phyloP scores from a whole-genome alignment of 1,140 invertebrate species.

The Zaprionus gabonicus region DNA sequence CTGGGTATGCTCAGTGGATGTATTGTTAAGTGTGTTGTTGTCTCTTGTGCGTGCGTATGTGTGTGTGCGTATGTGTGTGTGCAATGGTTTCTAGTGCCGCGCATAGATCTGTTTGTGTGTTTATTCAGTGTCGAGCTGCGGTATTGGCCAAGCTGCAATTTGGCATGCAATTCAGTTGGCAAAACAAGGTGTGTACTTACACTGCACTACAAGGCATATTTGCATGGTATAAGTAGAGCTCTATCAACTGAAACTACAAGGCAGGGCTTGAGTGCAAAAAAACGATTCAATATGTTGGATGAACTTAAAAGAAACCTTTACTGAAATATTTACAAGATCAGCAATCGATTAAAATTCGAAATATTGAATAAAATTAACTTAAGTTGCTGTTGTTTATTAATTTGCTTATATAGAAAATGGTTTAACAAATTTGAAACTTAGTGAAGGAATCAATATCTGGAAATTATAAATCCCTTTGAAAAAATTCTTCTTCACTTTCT shows the following conservation, averaged over 20 bases:
- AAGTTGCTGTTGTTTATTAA: too few species aligned
- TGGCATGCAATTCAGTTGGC: constrained; percentile 27
- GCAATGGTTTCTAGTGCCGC: neutral
- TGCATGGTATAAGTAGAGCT: neutral
- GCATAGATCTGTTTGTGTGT: constrained; percentile 35
- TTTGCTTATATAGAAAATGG: too few species aligned
- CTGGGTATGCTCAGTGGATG: neutral
- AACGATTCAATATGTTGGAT: too few species aligned
- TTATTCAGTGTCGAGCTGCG: constrained; percentile 20
- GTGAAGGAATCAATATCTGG: too few species aligned
- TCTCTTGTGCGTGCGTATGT: neutral
- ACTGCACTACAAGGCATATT: constrained; percentile 8
- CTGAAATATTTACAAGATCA: too few species aligned
- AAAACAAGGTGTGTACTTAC: constrained; percentile 7
- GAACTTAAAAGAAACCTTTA: too few species aligned
- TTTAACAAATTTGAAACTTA: too few species aligned
- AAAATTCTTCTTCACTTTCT: neutral
- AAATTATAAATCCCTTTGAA: too few species aligned
- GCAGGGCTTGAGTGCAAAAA: neutral
- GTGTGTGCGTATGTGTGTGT: neutral
- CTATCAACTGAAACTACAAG: neutral
- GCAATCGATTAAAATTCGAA: too few species aligned
- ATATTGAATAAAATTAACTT: too few species aligned
- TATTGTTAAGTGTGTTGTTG: neutral
- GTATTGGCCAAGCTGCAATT: constrained; percentile 36